A percentile compares a stretch with the other conserved stretches of the same genome.
phyloP scores from a whole-genome alignment of 2,113 vertebrate genomes.

The Budorcas taxicolor region DNA sequence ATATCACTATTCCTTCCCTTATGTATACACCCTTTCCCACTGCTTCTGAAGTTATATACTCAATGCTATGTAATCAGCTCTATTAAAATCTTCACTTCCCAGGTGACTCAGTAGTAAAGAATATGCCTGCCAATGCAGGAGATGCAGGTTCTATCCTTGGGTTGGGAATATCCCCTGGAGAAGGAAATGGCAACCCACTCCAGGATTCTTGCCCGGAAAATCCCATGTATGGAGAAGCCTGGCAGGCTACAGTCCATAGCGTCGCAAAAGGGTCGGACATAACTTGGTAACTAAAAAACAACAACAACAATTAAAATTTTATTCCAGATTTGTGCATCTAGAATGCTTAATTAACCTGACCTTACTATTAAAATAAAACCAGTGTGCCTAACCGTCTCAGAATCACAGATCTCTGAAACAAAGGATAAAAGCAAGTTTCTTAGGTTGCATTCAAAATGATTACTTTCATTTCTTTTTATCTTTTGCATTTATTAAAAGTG shows the following conservation, averaged over 20 bases:
- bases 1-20: background rate
- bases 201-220: background rate
- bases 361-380: background rate
- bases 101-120: background rate
- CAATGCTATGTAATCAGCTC: background rate
- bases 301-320: background rate
- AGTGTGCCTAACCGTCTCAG: background rate
- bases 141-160: background rate
- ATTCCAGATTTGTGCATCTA: background rate
- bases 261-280: background rate
- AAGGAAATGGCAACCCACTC: background rate
- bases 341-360: background rate
- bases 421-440: background rate
- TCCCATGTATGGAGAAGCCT: background rate
- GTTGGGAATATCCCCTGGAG: background rate
- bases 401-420: background rate
- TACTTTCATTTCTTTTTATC: background rate
- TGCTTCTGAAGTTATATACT: background rate
- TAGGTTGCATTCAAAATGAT: background rate
- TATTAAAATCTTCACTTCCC: background rate
- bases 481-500: constrained; percentile 2
- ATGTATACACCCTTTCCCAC: background rate
- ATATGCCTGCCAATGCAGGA: background rate
- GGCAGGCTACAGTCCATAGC: background rate
- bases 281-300: background rate